Evolutionary conservation across 2,888 invertebrate genomes (phyloP).

Genomic region (Baccha elongata): DNA sequence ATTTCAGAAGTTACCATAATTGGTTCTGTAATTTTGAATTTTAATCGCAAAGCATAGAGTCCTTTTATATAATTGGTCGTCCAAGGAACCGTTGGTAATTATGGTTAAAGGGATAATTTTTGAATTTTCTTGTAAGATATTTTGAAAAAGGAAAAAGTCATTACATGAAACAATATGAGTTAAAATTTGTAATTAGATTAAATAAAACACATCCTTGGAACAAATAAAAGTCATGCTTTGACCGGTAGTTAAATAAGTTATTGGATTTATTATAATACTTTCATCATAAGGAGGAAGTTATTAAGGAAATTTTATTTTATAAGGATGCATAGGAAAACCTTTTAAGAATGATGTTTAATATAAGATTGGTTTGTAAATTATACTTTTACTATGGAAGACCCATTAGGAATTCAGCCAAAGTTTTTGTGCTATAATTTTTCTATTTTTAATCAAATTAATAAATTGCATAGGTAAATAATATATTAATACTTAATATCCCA

Average conservation of each 20-base stretch:
- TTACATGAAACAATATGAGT: slow-evolving; percentile 14
- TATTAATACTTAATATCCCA: too few relatives aligned
- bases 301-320: too few relatives aligned
- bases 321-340: too few relatives aligned
- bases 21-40: slow-evolving; percentile 70
- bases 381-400: too few relatives aligned
- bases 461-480: too few relatives aligned
- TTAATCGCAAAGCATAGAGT: slow-evolving; percentile 37
- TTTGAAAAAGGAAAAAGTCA: background rate
- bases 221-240: background rate
- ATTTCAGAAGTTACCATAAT: slow-evolving; percentile 70
- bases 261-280: background rate
- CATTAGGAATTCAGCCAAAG: too few relatives aligned
- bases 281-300: background rate
- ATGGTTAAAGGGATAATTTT: slow-evolving; percentile 31
- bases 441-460: too few relatives aligned
- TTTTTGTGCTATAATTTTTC: too few relatives aligned
- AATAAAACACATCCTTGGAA: slow-evolving; percentile 30
- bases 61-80: background rate
- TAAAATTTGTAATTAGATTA: background rate
- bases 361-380: too few relatives aligned
- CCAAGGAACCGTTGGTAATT: slow-evolving; percentile 44
- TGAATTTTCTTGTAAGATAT: slow-evolving; percentile 27
- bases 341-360: too few relatives aligned
- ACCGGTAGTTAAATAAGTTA: background rate